phyloP scores from a whole-genome alignment of 2,797 vertebrate species.

The Diplodus puntazzo region DNA sequence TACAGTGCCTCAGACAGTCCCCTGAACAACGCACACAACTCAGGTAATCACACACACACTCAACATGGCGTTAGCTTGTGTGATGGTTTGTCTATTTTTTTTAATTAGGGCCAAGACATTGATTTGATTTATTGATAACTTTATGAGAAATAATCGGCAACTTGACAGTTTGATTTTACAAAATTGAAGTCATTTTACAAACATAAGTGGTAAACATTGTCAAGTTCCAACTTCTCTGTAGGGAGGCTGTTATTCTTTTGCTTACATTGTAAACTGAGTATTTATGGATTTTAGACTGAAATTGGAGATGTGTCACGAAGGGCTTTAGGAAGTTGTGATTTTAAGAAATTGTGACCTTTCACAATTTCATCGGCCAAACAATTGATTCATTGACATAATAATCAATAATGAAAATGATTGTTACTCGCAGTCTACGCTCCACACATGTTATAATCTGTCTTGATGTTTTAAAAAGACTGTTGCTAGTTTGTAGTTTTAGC shows the following conservation, averaged over 20 bases:
- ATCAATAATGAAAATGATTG: background rate
- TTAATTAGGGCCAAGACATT: background rate
- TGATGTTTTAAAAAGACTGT: background rate
- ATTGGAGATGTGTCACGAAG: too few species aligned
- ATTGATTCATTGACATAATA: background rate
- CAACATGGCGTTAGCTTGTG: background rate
- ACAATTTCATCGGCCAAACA: background rate
- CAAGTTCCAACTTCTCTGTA: too few species aligned
- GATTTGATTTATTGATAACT: background rate
- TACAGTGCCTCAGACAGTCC: constrained; percentile 99
- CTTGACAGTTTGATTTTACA: background rate
- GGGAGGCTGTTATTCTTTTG: background rate
- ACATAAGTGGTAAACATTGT: too few species aligned
- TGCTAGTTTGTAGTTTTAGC: background rate
- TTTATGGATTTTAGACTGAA: background rate
- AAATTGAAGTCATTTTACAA: too few species aligned
- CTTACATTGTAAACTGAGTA: background rate
- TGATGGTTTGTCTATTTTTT: constrained; percentile 1
- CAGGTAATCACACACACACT: constrained; percentile 85
- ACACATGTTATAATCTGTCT: background rate
- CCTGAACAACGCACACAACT: constrained; percentile 96
- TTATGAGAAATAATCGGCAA: background rate
- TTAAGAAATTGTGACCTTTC: too few species aligned
- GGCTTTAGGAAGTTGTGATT: too few species aligned
- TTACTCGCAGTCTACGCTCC: background rate